These are phyloP conservation scores for Caenorhabditis brenneri DNA, from an alignment of 1,140 invertebrate species.

Conservation along the genomic window DNA sequence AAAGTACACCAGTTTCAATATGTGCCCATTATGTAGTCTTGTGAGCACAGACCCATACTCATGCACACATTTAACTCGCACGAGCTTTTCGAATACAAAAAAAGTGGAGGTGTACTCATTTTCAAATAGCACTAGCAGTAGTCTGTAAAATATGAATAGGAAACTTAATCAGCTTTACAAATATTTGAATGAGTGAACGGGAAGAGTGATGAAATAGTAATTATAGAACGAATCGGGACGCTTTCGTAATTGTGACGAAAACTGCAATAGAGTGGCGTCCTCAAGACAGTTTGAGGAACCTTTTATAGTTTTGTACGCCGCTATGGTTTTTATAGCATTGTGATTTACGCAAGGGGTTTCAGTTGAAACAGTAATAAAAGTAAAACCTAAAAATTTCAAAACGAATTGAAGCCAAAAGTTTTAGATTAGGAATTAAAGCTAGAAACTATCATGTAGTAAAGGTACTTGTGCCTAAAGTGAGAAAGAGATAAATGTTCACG, in stretches of 20 bases:
- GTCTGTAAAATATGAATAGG: background rate
- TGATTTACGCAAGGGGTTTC: too few species aligned
- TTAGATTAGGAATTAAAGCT: too few species aligned
- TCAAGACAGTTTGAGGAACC: too few species aligned
- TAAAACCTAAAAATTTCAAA: too few species aligned
- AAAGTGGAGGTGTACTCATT: background rate
- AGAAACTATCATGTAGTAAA: background rate
- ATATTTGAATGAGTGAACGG: background rate
- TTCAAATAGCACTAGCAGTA: background rate
- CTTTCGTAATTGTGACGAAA: too few species aligned
- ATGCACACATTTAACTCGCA: too few species aligned
- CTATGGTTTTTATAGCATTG: too few species aligned
- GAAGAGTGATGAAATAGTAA: background rate
- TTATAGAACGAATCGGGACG: background rate
- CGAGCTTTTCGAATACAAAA: background rate
- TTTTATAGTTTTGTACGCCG: too few species aligned
- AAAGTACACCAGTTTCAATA: background rate
- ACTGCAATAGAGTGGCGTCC: too few species aligned
- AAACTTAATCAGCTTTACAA: background rate
- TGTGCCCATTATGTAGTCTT: background rate
- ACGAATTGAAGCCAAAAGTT: too few species aligned
- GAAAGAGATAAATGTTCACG: constrained; percentile 8
- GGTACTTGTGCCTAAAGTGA: background rate
- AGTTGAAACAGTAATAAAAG: too few species aligned
- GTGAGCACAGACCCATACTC: background rate